Evolutionary conservation across 2,888 invertebrate species (phyloP).

Genomic region (Leucania comma): DNA sequence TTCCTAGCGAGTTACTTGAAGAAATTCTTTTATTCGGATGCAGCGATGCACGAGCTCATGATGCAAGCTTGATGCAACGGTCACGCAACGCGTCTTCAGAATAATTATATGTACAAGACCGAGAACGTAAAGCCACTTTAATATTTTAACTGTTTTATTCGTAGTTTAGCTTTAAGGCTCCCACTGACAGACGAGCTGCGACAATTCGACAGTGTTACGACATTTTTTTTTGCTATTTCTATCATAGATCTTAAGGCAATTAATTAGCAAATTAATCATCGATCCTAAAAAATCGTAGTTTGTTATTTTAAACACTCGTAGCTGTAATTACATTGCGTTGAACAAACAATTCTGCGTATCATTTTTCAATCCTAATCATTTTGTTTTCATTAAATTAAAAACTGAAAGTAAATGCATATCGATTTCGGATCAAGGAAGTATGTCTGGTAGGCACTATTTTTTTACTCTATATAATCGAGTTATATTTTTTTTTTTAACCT

Average conservation of each 20-base stretch:
- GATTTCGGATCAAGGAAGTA: conserved; percentile 12
- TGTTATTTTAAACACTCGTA: neutral
- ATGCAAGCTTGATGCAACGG: conserved; percentile 61
- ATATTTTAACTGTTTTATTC: neutral
- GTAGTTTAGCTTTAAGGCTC: neutral
- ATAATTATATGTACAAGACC: conserved; percentile 50
- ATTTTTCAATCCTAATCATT: too few relatives aligned
- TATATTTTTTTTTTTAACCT: neutral
- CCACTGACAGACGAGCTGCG: neutral
- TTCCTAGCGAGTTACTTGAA: conserved; percentile 11
- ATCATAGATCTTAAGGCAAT: too few relatives aligned
- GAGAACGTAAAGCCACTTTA: conserved; percentile 14
- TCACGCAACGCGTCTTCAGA: conserved; percentile 56
- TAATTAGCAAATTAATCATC: too few relatives aligned
- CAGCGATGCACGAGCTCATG: conserved; percentile 57
- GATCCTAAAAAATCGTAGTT: too few relatives aligned
- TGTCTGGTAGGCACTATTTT: neutral
- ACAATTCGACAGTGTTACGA: neutral
- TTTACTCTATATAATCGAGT: neutral
- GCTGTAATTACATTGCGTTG: neutral
- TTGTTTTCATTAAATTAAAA: neutral
- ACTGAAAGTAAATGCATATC: neutral
- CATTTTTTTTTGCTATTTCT: neutral
- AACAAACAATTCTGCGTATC: too few relatives aligned
- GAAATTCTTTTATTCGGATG: conserved; percentile 48